Base-by-base conservation (phyloP, 2,797 vertebrate species). In the Percopsis omiscomaycus region DNA sequence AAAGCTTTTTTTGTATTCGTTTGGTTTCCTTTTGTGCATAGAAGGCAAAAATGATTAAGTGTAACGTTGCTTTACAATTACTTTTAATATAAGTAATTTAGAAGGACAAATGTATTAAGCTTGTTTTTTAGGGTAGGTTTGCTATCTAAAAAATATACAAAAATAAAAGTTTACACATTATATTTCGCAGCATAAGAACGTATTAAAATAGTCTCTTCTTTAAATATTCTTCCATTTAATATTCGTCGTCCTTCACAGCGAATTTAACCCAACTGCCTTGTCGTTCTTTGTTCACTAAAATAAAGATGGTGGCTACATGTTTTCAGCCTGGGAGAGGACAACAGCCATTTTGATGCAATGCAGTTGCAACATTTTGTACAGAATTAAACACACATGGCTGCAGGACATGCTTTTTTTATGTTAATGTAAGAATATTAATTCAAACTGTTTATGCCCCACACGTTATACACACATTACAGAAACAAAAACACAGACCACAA, bases 281-380 rank as follows among this genome's bases (percentile, higher is more conserved):
- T 58, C 47, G 4, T 45, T 57, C 77, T 86, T 88, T 88, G 80
- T 88, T 83, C 78, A 66, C 56, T 54, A 56, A 70, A 70, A 47
- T 79, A 86, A 91, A 91, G 83, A 91, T 91, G 89, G 89, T 79
- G 84, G 83, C 81, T 81, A 69, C 64, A 56, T 74, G 73, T 76
- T 75, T 73, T 75, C 61, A 4, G 80, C 68, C 62, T 59, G 3
- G 74, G 66, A 56, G 73, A 42, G 50, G 64, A 55, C 55, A 77
- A 68, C 87, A 75, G 89, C 90, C 90, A 91, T 91, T 91, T 91
- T 91, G 88, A 80, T 57, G 78, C 71, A 69, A 48, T 83, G 81
- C 74, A 80, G 84, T 37, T 64, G 55, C 3, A 56, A 68, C 29
- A n/a, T 56, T 61, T 50, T 28, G 2, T 72, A 68, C 69, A 50